phyloP scores from a whole-genome alignment of 2,113 vertebrate species.

The Solea solea region DNA sequence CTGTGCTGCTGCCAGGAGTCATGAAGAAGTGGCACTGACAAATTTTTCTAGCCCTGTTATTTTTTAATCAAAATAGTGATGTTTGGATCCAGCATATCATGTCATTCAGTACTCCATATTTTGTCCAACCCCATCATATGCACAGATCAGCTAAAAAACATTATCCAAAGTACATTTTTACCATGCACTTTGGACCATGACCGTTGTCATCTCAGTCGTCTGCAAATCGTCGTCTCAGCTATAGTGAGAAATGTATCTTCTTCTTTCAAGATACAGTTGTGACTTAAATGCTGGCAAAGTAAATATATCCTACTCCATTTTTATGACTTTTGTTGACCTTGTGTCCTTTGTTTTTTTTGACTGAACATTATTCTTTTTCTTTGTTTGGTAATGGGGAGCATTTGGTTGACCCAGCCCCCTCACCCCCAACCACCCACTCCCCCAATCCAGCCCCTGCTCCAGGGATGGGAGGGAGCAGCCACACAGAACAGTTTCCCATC shows the following conservation, averaged over 20 bases:
- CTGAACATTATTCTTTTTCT: slow-evolving; percentile 72
- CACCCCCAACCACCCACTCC: slow-evolving; percentile 76
- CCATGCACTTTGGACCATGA: too few relatives aligned
- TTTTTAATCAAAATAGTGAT: too few relatives aligned
- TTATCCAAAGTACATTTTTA: too few relatives aligned
- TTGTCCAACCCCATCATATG: too few relatives aligned
- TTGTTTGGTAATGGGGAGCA: slow-evolving; percentile 71
- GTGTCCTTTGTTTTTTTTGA: slow-evolving; percentile 62
- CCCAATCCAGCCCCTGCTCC: slow-evolving; percentile 85
- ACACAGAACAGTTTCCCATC: slow-evolving; percentile 93
- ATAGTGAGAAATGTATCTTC: neutral
- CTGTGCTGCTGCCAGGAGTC: too few relatives aligned
- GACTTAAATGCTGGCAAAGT: neutral
- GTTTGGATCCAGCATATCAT: too few relatives aligned
- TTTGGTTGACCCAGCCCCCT: slow-evolving; percentile 72
- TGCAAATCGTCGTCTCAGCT: neutral
- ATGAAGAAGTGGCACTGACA: too few relatives aligned
- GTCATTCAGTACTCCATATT: too few relatives aligned
- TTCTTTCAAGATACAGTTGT: neutral
- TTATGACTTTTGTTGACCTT: neutral
- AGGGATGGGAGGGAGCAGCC: slow-evolving; percentile 91
- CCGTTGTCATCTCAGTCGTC: neutral
- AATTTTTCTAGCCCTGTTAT: too few relatives aligned
- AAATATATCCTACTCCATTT: too few relatives aligned
- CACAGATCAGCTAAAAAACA: too few relatives aligned